Conservation (phyloP, 2,797 vertebrate species). For the Hafferia zeledoni region DNA sequence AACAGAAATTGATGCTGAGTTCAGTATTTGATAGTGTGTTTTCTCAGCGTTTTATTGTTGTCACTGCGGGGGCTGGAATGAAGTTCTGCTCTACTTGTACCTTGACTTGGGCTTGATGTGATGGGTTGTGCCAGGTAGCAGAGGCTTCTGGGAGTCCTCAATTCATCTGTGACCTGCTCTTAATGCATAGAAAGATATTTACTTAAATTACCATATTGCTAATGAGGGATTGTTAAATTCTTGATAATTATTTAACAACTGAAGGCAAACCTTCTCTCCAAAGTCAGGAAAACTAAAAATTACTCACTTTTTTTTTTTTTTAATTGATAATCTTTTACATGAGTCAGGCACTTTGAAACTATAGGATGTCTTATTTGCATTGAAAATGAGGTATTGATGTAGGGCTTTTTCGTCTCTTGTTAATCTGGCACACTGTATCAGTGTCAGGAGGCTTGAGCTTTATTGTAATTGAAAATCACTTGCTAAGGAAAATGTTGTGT, state of each 20-base stretch:
- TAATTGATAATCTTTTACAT: not conserved
- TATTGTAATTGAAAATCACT: slow-evolving; percentile 77
- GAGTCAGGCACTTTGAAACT: slow-evolving; percentile 36
- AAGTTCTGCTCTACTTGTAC: slow-evolving; percentile 83
- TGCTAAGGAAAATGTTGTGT: slow-evolving; percentile 70
- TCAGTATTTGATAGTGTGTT: slow-evolving; percentile 89
- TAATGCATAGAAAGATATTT: slow-evolving; percentile 69
- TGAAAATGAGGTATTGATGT: slow-evolving; percentile 26
- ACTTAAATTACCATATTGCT: slow-evolving; percentile 66
- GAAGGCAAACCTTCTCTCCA: slow-evolving; percentile 24
- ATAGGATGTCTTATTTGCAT: slow-evolving; percentile 42
- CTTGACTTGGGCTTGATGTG: slow-evolving; percentile 77
- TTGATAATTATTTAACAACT: slow-evolving; percentile 50
- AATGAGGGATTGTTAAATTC: slow-evolving; percentile 60
- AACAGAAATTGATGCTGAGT: slow-evolving; percentile 95
- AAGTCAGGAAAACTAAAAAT: slow-evolving; percentile 65
- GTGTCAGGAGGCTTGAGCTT: slow-evolving; percentile 60
- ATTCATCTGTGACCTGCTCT: slow-evolving; percentile 71
- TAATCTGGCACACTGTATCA: slow-evolving; percentile 31
- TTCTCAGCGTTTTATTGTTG: slow-evolving; percentile 85
- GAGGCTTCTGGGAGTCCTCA: slow-evolving; percentile 74
- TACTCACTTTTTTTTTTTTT: not conserved
- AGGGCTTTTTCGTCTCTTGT: not conserved
- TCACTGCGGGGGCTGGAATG: slow-evolving; percentile 83
- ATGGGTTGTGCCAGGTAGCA: slow-evolving; percentile 78